A percentile compares a stretch with the other conserved stretches of the same genome.
Conservation (phyloP, 2,113 vertebrate genomes). For the Turnix velox region DNA sequence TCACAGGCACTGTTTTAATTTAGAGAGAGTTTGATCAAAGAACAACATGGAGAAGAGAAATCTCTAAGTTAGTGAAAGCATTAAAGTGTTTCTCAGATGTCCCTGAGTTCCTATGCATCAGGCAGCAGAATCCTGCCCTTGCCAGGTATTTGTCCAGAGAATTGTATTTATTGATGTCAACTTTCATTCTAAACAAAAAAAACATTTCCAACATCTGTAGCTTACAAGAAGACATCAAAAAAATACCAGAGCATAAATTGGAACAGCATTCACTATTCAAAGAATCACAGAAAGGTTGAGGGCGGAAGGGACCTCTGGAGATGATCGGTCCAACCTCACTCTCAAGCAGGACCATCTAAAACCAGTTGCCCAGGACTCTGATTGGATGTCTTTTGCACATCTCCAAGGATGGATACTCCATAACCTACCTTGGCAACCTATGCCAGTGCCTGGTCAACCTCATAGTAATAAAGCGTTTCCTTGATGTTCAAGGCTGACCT, state of each 20-base stretch:
- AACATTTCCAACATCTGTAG: background rate
- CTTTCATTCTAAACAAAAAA: background rate
- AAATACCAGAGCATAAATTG: background rate
- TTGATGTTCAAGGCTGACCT: background rate
- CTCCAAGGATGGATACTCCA: background rate
- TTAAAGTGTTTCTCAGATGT: background rate
- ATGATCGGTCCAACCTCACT: background rate
- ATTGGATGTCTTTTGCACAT: background rate
- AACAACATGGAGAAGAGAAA: background rate
- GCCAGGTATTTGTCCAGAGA: background rate
- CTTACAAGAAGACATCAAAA: background rate
- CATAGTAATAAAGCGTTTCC: background rate
- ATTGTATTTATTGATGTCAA: background rate
- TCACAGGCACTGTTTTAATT: background rate
- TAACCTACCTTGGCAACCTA: background rate
- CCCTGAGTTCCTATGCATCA: background rate
- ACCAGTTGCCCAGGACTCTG: accelerated
- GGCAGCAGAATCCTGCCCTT: background rate
- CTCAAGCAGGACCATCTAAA: background rate
- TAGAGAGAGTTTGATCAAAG: background rate
- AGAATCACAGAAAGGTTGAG: background rate
- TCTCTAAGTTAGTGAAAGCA: background rate
- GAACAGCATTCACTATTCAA: background rate
- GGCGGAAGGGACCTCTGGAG: background rate
- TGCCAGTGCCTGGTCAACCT: background rate